Evolutionary conservation across 2,797 vertebrate genomes (phyloP).

Genomic region (Pagetopsis macropterus): DNA sequence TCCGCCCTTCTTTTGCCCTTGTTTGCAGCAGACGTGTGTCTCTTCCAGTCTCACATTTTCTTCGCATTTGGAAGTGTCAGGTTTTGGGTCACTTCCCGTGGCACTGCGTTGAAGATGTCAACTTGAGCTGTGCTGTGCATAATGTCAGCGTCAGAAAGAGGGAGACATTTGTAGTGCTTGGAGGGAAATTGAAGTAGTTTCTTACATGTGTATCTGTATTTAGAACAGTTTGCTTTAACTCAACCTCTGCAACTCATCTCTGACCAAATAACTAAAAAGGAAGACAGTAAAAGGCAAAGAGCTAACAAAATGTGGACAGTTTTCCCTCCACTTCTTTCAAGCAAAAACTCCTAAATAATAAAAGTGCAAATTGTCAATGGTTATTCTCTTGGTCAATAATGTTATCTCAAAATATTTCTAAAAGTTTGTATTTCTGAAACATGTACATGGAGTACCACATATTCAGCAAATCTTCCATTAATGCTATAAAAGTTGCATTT

Average conservation of each 20-base stretch:
- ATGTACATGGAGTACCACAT: neutral
- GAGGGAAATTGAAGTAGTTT: constrained; percentile 20
- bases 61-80: constrained; percentile 24
- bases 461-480: neutral
- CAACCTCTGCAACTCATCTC: neutral
- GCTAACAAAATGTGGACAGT: neutral
- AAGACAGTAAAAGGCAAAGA: neutral
- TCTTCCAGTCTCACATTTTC: constrained; percentile 41
- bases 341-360: neutral
- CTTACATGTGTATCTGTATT: constrained; percentile 22
- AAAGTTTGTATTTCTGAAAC: neutral
- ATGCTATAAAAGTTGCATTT: constrained; percentile 8
- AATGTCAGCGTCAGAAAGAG: constrained; percentile 27
- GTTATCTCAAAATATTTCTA: neutral
- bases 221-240: constrained; percentile 1
- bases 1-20: constrained; percentile 11
- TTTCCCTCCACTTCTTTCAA: neutral
- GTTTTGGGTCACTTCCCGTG: constrained; percentile 45
- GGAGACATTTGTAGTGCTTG: constrained; percentile 19
- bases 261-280: constrained; percentile 8
- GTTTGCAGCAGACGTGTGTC: constrained; percentile 24
- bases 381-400: neutral
- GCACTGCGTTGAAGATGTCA: constrained; percentile 34
- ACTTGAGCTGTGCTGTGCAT: constrained; percentile 38
- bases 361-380: neutral